A percentile compares a stretch with the other conserved stretches of the same genome.
These are phyloP conservation scores for Battus philenor DNA, from an alignment of 1,140 invertebrate genomes.

Conservation along the genomic window DNA sequence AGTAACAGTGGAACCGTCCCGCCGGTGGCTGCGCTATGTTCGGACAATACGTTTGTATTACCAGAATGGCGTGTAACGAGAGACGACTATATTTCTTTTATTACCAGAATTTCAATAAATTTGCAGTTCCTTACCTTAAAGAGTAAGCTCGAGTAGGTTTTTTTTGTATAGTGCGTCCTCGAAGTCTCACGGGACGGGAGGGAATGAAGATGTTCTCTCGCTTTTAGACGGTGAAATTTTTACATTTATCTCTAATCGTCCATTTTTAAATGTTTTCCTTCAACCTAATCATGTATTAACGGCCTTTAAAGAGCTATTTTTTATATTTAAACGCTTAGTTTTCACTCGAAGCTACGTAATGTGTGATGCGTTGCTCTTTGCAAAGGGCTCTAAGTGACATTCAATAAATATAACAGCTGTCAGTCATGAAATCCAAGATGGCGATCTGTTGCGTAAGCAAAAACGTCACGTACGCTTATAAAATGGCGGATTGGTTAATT, in stretches of 20 bases:
- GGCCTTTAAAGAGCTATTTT: slow-evolving; percentile 33
- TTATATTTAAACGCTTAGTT: slow-evolving; percentile 24
- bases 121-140: no score
- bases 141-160: no score
- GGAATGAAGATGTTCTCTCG: slow-evolving; percentile 6
- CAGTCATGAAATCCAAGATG: slow-evolving; percentile 27
- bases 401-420: slow-evolving; percentile 3
- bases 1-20: slow-evolving; percentile 6
- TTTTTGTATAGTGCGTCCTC: slow-evolving; percentile 6
- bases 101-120: slow-evolving; percentile 1
- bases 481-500: no score
- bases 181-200: neutral
- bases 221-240: slow-evolving; percentile 19
- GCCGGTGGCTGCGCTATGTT: neutral
- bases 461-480: no score
- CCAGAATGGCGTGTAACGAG: slow-evolving; percentile 2
- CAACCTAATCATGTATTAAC: slow-evolving; percentile 40
- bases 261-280: slow-evolving; percentile 32
- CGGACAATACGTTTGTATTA: slow-evolving; percentile 8
- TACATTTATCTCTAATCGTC: slow-evolving; percentile 39
- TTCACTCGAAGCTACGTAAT: slow-evolving; percentile 20
- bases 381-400: no score
- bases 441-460: slow-evolving; percentile 31
- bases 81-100: neutral
- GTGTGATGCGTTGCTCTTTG: slow-evolving; percentile 15